phyloP scores from a whole-genome alignment of 2,888 invertebrate genomes.

The Metalampra italica region DNA sequence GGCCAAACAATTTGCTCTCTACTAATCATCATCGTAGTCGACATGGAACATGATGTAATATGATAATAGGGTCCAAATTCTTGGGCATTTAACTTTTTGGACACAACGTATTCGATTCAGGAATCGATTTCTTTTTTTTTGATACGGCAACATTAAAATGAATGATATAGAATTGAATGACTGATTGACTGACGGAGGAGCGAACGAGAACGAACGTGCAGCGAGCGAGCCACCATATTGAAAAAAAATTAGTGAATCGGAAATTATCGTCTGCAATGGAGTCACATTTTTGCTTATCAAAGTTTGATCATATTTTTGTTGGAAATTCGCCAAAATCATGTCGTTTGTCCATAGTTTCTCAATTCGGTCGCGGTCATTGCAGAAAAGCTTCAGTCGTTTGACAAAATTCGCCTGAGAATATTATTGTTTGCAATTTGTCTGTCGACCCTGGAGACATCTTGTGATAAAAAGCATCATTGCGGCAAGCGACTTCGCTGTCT shows the following conservation, averaged over 20 bases:
- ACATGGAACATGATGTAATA: not conserved
- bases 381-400: conserved; percentile 73
- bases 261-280: conserved; percentile 77
- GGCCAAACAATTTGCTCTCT: too few species aligned
- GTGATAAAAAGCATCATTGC: conserved; percentile 67
- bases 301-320: conserved; percentile 68
- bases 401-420: conserved; percentile 65
- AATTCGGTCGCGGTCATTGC: conserved; percentile 65
- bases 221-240: conserved; percentile 63
- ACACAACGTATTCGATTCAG: too few species aligned
- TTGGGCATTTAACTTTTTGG: too few species aligned
- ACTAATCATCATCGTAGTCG: too few species aligned
- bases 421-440: conserved; percentile 58
- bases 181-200: too few species aligned
- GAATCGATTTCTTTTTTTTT: not conserved
- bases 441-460: conserved; percentile 78
- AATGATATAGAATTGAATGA: not conserved
- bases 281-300: conserved; percentile 73
- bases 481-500: conserved; percentile 53
- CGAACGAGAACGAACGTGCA: too few species aligned
- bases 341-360: conserved; percentile 68
- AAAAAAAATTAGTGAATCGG: conserved; percentile 58
- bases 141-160: conserved; percentile 29
- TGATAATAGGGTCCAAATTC: not conserved
- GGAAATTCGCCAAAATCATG: conserved; percentile 74